Conservation (phyloP, 2,113 vertebrate species). For the Phalacrocorax brasilianus region DNA sequence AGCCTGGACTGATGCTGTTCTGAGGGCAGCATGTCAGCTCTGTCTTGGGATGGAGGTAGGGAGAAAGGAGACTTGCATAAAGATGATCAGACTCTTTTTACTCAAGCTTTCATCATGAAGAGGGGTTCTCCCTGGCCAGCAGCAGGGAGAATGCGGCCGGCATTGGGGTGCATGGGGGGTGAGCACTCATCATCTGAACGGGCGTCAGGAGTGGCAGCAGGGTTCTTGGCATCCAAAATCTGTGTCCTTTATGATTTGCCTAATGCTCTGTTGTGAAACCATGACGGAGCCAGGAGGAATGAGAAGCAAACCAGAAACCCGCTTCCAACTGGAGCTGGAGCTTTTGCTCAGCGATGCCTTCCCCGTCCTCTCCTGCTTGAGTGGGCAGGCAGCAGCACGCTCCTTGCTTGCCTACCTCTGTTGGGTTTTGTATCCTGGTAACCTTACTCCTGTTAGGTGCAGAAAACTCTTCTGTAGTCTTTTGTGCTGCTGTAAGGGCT, state of each 20-base stretch:
- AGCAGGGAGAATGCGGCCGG: fast-evolving
- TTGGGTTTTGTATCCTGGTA: constrained; percentile 62
- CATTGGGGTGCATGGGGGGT: background rate
- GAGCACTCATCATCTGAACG: background rate
- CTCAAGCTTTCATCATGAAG: background rate
- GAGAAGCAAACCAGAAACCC: background rate
- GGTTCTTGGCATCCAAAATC: background rate
- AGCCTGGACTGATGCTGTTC: background rate
- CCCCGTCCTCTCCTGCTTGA: background rate
- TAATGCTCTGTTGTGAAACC: background rate
- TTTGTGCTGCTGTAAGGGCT: background rate
- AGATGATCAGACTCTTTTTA: background rate
- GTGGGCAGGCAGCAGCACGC: background rate
- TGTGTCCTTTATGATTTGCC: fast-evolving
- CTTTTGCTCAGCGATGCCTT: background rate
- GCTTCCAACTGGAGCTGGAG: fast-evolving
- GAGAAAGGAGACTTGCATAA: background rate
- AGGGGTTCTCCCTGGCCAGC: fast-evolving
- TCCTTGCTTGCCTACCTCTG: background rate
- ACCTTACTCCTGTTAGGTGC: background rate
- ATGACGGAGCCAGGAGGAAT: background rate
- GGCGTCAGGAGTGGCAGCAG: background rate
- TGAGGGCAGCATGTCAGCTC: background rate
- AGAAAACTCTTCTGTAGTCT: background rate
- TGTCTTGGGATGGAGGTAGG: background rate